Evolutionary conservation across 2,113 vertebrate species (phyloP), one percentile per base, ranked within the genome.

Genomic region (Podarcis cretensis): DNA sequence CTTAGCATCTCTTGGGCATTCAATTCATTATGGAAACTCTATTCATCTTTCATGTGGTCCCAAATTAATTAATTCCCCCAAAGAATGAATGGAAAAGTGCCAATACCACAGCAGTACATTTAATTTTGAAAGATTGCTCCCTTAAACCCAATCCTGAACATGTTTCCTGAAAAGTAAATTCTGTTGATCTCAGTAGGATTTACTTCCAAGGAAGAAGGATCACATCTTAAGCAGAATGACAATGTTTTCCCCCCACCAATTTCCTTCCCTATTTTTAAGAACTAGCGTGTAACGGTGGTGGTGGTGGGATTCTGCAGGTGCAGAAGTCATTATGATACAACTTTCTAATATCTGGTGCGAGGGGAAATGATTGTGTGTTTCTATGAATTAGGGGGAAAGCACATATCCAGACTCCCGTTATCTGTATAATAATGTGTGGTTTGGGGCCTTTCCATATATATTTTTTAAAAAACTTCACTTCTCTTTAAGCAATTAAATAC

Each of bases 281-380:
- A 40, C 12, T 3, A 14, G 59, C 32, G 21, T n/a, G 27, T 78
- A 66, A 86, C 23, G 4, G 37, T 18, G 76, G 48, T 2, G 48
- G 10, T 10, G 9, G 48, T 10, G 10, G n/a, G n/a, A 77, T 66
- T 68, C 43, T 43, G 37, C 20, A 43, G 30, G 65, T 27, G 37
- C 1, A 35, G 75, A 78, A 68, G 37, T 40, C 18, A 16, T 65
- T 66, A n/a, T 43, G 4, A 65, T 35, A n/a, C 63, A 40, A 77
- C 2, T 92, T 91, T 94, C 87, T 79, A 57, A 86, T 91, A 90
- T 91, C 30, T 88, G 23, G 65, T 65, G 8, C 3, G 21, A 66
- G 6, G 21, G 10, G 9, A 79, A 23, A 40, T 23, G 5, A 5
- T 69, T 68, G 13, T 14, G 32, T 75, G 10, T 40, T 7, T n/a